Conservation (phyloP, 2,113 vertebrate species). For the Caretta caretta region DNA sequence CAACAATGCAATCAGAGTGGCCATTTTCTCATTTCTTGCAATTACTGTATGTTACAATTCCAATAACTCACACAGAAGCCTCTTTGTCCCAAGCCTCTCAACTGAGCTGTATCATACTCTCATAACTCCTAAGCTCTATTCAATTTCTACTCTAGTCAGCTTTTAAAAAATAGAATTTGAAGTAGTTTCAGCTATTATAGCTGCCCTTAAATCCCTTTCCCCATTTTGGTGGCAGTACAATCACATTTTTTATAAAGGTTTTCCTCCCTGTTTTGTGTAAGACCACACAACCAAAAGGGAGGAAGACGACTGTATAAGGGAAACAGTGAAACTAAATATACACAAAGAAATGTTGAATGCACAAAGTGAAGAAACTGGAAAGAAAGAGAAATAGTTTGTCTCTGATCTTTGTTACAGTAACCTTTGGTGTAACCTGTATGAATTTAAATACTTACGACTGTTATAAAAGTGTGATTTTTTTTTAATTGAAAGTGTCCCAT, state of each 20-base stretch:
- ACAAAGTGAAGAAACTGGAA: background rate
- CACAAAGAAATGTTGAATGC: background rate
- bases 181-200: background rate
- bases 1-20: background rate
- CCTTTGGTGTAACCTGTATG: background rate
- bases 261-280: background rate
- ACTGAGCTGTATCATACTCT: background rate
- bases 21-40: background rate
- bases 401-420: background rate
- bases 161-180: background rate
- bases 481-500: too few species aligned
- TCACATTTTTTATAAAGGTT: background rate
- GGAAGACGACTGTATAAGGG: background rate
- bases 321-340: background rate
- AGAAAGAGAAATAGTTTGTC: background rate
- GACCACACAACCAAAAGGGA: background rate
- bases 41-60: background rate
- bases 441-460: too few species aligned
- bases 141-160: background rate
- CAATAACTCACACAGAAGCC: background rate
- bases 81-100: background rate
- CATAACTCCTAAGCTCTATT: background rate
- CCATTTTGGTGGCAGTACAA: background rate
- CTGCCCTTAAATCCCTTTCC: background rate
- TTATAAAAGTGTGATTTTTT: too few species aligned